These are phyloP conservation scores for Chamaea fasciata DNA, from an alignment of 2,113 vertebrate genomes.

Conservation along the genomic window DNA sequence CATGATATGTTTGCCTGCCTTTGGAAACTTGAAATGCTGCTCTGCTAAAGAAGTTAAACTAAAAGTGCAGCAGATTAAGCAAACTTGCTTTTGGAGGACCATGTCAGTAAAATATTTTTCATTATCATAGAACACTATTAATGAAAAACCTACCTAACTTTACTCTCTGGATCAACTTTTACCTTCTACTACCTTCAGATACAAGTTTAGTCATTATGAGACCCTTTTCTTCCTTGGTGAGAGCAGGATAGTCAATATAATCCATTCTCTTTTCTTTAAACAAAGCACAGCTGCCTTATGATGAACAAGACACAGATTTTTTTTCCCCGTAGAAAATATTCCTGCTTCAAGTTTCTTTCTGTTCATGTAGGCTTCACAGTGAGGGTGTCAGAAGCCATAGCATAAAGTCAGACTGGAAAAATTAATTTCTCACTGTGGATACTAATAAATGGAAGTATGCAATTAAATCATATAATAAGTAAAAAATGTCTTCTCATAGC, in stretches of 20 bases:
- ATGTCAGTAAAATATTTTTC: not conserved
- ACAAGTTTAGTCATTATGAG: not conserved
- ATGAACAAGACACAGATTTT: not conserved
- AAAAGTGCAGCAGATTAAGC: not conserved
- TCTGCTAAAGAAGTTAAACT: not conserved
- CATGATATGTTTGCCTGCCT: not conserved
- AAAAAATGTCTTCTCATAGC: not conserved
- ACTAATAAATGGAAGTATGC: not conserved
- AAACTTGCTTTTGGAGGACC: not conserved
- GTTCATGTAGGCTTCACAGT: not conserved
- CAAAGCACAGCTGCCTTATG: not conserved
- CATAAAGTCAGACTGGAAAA: not conserved
- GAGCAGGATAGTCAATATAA: not conserved
- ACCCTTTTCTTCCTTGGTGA: not conserved
- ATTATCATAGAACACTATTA: not conserved
- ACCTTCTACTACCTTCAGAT: not conserved
- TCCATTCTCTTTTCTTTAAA: not conserved
- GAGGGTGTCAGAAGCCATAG: not conserved
- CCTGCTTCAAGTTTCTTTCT: not conserved
- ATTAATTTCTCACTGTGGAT: not conserved
- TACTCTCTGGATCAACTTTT: not conserved
- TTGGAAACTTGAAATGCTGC: not conserved
- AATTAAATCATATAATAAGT: not conserved
- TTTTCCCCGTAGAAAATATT: not conserved
- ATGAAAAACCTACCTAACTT: not conserved